Evolutionary conservation across 2,888 invertebrate genomes (phyloP).

Genomic region (Ariolimax columbianus): DNA sequence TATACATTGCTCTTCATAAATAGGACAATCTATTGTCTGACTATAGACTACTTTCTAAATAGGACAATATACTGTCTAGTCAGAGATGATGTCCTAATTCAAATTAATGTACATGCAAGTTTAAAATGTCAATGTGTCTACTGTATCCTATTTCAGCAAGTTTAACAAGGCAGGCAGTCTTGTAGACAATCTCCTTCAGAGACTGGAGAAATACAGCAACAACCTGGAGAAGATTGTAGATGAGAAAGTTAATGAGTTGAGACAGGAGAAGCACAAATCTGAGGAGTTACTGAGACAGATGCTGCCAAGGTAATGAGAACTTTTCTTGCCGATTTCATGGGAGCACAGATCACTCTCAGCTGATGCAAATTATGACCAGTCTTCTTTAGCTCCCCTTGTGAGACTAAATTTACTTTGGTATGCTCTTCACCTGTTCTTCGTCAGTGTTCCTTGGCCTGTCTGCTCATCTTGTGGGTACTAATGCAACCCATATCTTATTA

Average conservation of each 20-base stretch:
- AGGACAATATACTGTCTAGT: background rate
- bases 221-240: slow-evolving; percentile 53
- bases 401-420: no score
- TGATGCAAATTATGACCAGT: no score
- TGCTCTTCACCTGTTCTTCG: no score
- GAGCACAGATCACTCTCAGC: no score
- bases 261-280: slow-evolving; percentile 51
- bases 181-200: slow-evolving; percentile 47
- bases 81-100: background rate
- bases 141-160: slow-evolving; percentile 32
- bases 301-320: slow-evolving; percentile 42
- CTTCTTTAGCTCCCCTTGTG: no score
- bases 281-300: slow-evolving; percentile 50
- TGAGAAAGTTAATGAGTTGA: slow-evolving; percentile 49
- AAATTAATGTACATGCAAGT: background rate
- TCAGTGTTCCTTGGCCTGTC: no score
- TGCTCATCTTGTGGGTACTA: no score
- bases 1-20: no score
- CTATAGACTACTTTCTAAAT: no score
- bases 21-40: no score
- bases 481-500: no score
- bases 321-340: no score
- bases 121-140: background rate
- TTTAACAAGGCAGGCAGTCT: slow-evolving; percentile 49
- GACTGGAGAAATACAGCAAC: slow-evolving; percentile 50